These are phyloP conservation scores for Acrobasis consociella DNA, from an alignment of 2,888 invertebrate species.

Conservation along the genomic window DNA sequence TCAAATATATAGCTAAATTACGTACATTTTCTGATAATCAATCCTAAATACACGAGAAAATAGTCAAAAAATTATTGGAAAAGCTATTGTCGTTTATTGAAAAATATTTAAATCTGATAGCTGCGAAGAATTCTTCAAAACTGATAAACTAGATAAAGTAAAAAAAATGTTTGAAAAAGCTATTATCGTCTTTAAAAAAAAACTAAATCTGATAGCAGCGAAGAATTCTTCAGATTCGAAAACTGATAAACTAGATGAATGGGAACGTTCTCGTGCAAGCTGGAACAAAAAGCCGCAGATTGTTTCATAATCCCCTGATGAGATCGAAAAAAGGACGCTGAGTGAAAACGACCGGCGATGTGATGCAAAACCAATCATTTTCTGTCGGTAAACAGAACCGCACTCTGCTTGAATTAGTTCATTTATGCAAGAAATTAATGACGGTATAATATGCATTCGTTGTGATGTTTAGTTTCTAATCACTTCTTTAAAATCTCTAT, in stretches of 20 bases:
- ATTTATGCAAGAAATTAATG: neutral
- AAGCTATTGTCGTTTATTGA: neutral
- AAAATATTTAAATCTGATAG: too few relatives aligned
- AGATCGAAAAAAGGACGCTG: constrained; percentile 12
- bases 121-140: neutral
- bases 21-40: too few relatives aligned
- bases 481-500: too few relatives aligned
- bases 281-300: constrained; percentile 12
- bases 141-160: neutral
- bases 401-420: neutral
- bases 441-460: too few relatives aligned
- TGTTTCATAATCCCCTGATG: constrained; percentile 15
- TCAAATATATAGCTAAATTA: too few relatives aligned
- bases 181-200: neutral
- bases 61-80: neutral
- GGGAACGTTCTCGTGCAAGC: neutral
- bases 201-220: too few relatives aligned
- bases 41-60: too few relatives aligned
- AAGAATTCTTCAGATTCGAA: neutral
- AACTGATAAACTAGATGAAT: neutral
- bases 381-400: neutral
- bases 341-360: constrained; percentile 3
- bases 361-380: constrained; percentile 5
- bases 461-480: too few relatives aligned
- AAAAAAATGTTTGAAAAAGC: too few relatives aligned